Percentiles rank a stretch among this genome's conserved stretches.
Evolutionary conservation across 2,888 invertebrate species (phyloP).

Genomic region (Balanococcus diminutus): DNA sequence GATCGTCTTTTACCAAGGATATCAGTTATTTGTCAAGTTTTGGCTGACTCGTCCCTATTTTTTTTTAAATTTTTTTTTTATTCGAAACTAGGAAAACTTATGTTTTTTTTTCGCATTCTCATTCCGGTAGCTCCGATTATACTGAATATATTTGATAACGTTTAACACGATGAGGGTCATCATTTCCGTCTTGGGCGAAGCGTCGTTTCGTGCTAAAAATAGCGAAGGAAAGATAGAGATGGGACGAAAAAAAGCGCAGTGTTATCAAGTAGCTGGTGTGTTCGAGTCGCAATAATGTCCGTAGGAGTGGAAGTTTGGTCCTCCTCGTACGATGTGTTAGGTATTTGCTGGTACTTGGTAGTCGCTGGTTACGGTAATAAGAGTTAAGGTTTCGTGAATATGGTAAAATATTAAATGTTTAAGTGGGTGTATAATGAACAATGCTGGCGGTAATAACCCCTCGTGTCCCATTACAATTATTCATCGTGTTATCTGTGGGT

Average conservation of each 20-base stretch:
- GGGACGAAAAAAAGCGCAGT: background rate
- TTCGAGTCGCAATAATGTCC: constrained; percentile 10
- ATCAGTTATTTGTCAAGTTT: background rate
- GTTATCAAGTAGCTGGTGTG: background rate
- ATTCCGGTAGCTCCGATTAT: background rate
- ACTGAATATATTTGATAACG: background rate
- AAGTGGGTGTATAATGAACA: constrained; percentile 53
- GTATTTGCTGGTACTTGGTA: no score
- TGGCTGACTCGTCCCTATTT: background rate
- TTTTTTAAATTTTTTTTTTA: background rate
- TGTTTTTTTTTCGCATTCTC: background rate
- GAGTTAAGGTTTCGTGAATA: constrained; percentile 23
- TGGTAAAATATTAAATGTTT: constrained; percentile 48
- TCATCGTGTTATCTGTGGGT: constrained; percentile 53
- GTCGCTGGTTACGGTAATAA: background rate
- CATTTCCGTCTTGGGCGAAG: constrained; percentile 35
- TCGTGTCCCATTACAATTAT: constrained; percentile 53
- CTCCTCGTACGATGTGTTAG: no score
- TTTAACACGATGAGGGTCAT: constrained; percentile 44
- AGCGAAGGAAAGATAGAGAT: background rate
- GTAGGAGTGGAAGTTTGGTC: constrained; percentile 15
- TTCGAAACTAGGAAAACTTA: background rate
- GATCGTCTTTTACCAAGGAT: constrained; percentile 28
- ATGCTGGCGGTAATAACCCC: constrained; percentile 55
- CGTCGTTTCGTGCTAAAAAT: background rate